Percentiles rank a stretch among this genome's conserved stretches.
phyloP scores from a whole-genome alignment of 1,140 invertebrate genomes.

The Drosophila grimshawi region DNA sequence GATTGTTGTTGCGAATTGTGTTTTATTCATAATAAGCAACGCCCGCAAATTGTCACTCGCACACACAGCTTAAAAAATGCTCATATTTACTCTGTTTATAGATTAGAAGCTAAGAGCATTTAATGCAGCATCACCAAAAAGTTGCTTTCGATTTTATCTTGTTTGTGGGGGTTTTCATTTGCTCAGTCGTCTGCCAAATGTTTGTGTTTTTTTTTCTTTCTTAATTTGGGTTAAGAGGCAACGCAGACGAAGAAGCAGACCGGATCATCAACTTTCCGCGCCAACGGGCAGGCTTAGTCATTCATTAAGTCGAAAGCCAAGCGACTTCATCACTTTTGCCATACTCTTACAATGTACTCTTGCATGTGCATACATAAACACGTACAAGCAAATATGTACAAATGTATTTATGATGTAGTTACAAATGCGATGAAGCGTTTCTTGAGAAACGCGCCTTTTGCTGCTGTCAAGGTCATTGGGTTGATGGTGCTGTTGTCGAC shows the following conservation, averaged over 20 bases:
- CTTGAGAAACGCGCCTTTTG: conserved; percentile 18
- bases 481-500: conserved; percentile 24
- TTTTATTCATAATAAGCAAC: conserved; percentile 54
- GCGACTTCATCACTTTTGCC: not conserved
- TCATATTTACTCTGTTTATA: not conserved
- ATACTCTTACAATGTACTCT: conserved; percentile 1
- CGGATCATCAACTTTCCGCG: conserved; percentile 23
- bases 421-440: conserved; percentile 37
- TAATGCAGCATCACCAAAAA: not conserved
- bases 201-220: not conserved
- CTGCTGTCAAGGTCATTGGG: conserved; percentile 35
- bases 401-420: not conserved
- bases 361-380: conserved; percentile 1
- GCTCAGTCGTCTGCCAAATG: conserved; percentile 22
- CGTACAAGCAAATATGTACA: not conserved
- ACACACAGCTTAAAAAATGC: not conserved
- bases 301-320: conserved; percentile 1
- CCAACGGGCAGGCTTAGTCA: conserved; percentile 52
- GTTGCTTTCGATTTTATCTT: not conserved
- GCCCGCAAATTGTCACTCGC: conserved; percentile 21
- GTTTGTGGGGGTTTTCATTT: conserved; percentile 36
- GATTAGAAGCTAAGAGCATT: not conserved
- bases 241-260: conserved; percentile 29
- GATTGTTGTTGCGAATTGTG: conserved; percentile 58
- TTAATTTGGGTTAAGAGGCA: conserved; percentile 64